These are phyloP conservation scores for Sarcophaga caerulescens DNA, from an alignment of 2,888 invertebrate species.

Conservation along the genomic window DNA sequence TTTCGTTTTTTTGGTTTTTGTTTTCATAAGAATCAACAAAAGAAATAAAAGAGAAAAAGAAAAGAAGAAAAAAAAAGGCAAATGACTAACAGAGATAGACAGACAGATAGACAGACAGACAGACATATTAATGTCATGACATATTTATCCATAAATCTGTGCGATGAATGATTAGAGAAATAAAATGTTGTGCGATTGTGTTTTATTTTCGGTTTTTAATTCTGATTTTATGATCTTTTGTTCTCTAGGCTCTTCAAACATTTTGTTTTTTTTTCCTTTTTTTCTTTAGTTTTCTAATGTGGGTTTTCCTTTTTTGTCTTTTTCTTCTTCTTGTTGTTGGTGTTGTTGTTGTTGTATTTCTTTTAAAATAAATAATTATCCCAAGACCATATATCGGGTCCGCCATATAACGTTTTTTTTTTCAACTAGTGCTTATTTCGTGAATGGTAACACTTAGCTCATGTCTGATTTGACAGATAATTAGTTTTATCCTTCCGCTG, in stretches of 20 bases:
- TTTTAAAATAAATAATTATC: conserved; percentile 30
- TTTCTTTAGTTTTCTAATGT: conserved; percentile 1
- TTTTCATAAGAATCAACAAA: too few relatives aligned
- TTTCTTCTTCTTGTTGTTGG: conserved; percentile 8
- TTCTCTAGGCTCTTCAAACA: not conserved
- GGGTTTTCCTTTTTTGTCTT: conserved; percentile 33
- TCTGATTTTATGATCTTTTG: not conserved
- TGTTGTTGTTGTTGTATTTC: conserved; percentile 18
- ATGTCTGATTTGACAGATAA: too few relatives aligned
- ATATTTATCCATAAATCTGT: conserved; percentile 37
- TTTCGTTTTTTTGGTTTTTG: too few relatives aligned
- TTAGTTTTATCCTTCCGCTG: too few relatives aligned
- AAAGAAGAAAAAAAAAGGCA: not conserved
- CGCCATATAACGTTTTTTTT: too few relatives aligned
- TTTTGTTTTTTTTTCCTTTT: not conserved
- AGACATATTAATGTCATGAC: conserved; percentile 49
- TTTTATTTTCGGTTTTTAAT: not conserved
- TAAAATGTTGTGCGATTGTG: not conserved
- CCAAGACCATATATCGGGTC: too few relatives aligned
- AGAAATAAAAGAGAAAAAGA: too few relatives aligned
- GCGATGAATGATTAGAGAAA: not conserved
- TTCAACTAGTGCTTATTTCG: too few relatives aligned
- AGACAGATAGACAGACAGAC: not conserved
- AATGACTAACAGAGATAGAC: not conserved
- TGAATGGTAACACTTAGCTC: too few relatives aligned